Base-by-base conservation (phyloP, 2,888 invertebrate species). In the Ochropleura leucogaster region DNA sequence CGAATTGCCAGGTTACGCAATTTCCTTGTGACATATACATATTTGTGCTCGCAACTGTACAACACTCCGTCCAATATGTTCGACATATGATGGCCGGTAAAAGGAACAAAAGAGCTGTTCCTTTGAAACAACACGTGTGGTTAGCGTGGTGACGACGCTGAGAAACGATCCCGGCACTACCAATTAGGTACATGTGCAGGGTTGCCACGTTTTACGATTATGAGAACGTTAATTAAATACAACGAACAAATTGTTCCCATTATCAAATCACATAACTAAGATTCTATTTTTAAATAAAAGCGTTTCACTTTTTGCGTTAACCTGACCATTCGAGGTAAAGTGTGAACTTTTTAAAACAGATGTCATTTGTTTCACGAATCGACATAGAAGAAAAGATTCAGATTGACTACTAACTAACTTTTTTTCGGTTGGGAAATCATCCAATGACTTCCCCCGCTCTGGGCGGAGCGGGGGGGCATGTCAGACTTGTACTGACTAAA, bases 121-220 rank as follows among this genome's bases (percentile, higher is more conserved):
- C 87, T 90, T 88, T 82, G 87, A 87, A 89, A 90, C 80, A 89
- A 92, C 93, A 93, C 90, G 91, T 93, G 93, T 91, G 89, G 86
- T 85, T 80, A 71, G 60, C 47, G 71, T 53, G 74, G 72, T 60
- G 77, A 66, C 86, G 86, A 89, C 88, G 92, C 70, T 71, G 93
- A 90, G 93, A 92, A 91, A 90, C 83, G 80, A 84, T 82, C 70
- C 72, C 85, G 79, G 89, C 81, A 84, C 79, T 75, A 86, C 85
- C 88, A 90, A 90, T 92, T 88, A 88, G 74, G 74, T 80, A 69
- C 69, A 71, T 68, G 16, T 70, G n/a, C 84, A 89, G 89, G 90
- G 89, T 71, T 88, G 14, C 1, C 83, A 46, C 49, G 6, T 12
- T 30, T 16, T 18, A 0, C 0, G 40, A 3, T 8, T 46, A 20